A percentile compares a stretch with the other conserved stretches of the same genome.
phyloP scores from a whole-genome alignment of 2,113 vertebrate genomes.

The Carassius gibelio region DNA sequence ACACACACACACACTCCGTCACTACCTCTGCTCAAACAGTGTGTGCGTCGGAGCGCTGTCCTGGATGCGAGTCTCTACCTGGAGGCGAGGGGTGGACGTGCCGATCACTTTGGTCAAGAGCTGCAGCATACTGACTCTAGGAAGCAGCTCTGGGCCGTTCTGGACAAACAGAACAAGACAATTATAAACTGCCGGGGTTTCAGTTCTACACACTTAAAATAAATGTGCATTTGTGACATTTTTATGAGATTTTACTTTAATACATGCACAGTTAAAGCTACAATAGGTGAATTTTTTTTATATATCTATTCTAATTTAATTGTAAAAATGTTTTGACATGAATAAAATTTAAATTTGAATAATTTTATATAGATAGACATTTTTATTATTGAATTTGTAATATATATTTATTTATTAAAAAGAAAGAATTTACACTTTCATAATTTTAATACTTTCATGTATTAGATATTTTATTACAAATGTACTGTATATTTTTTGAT shows the following conservation, averaged over 20 bases:
- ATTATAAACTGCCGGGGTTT: too few relatives aligned
- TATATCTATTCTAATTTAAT: neutral
- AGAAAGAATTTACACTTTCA: too few relatives aligned
- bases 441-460: too few relatives aligned
- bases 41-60: neutral
- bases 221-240: neutral
- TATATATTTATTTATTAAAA: too few relatives aligned
- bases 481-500: too few relatives aligned
- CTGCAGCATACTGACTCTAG: conserved; percentile 89
- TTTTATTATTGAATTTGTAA: too few relatives aligned
- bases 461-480: too few relatives aligned
- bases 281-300: neutral
- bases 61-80: conserved; percentile 75
- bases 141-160: conserved; percentile 93
- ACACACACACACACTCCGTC: neutral
- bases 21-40: conserved; percentile 1
- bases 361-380: too few relatives aligned
- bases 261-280: neutral
- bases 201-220: too few relatives aligned
- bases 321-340: neutral
- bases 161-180: conserved; percentile 58
- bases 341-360: too few relatives aligned
- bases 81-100: conserved; percentile 84
- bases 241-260: neutral
- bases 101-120: conserved; percentile 87